Evolutionary conservation across 2,888 invertebrate genomes (phyloP).

Genomic region (Furcula furcula): DNA sequence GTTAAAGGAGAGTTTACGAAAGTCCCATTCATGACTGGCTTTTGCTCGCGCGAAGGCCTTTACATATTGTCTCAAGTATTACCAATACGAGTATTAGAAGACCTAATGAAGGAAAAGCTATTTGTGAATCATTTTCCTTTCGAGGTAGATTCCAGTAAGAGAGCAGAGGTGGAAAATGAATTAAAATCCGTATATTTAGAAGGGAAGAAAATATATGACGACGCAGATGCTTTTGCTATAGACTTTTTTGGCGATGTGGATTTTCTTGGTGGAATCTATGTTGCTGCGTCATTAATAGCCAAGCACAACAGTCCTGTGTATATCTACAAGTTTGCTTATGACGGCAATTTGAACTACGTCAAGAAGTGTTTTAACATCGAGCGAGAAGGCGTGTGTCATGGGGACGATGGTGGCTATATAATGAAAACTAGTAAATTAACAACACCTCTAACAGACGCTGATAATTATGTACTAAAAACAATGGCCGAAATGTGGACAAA

Average conservation of each 20-base stretch:
- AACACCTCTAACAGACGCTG: conserved; percentile 42
- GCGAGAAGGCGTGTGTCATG: conserved; percentile 80
- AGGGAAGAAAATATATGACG: conserved; percentile 46
- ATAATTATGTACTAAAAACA: conserved; percentile 58
- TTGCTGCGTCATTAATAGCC: conserved; percentile 52
- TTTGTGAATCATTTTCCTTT: conserved; percentile 58
- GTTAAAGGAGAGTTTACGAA: conserved; percentile 62
- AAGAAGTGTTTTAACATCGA: conserved; percentile 66
- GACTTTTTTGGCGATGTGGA: conserved; percentile 76
- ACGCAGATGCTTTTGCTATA: conserved; percentile 60
- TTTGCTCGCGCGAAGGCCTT: conserved; percentile 71
- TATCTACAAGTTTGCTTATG: conserved; percentile 82
- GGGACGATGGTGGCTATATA: conserved; percentile 83
- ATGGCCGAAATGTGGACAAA: conserved; percentile 83
- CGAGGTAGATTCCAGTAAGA: conserved; percentile 40
- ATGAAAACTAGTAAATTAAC: conserved; percentile 57
- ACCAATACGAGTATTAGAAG: conserved; percentile 33
- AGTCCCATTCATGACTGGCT: conserved; percentile 75
- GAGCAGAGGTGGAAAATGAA: conserved; percentile 40
- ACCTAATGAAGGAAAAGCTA: conserved; percentile 39
- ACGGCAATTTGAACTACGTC: conserved; percentile 75
- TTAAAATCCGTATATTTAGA: conserved; percentile 71
- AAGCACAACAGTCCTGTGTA: conserved; percentile 70
- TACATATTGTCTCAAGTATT: conserved; percentile 40
- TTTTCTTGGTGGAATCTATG: conserved; percentile 61